These are phyloP conservation scores for Ptychodera flava DNA, from an alignment of 35 echinoderm and acorn worm species.

Conservation along the genomic window DNA sequence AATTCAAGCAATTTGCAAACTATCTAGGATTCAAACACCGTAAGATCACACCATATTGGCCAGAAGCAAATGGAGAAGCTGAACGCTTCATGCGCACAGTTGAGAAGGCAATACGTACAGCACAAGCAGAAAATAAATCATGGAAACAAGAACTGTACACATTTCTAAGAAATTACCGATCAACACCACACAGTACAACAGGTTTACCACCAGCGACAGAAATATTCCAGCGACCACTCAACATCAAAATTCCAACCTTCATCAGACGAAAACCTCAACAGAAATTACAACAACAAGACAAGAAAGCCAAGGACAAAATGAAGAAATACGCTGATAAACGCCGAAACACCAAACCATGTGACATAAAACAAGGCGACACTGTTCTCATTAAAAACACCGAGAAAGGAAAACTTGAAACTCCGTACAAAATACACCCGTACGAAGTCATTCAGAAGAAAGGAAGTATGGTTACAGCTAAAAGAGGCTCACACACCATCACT, in stretches of 20 bases:
- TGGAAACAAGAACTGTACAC: conserved; percentile 50
- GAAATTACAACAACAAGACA: conserved; percentile 13
- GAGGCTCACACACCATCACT: background rate
- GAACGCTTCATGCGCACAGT: conserved; percentile 70
- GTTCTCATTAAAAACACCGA: background rate
- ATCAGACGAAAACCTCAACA: too few relatives aligned
- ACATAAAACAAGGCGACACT: background rate
- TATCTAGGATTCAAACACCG: conserved; percentile 69
- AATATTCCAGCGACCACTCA: conserved; percentile 30
- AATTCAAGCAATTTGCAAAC: conserved; percentile 47
- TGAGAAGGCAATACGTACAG: conserved; percentile 41
- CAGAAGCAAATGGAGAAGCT: conserved; percentile 62
- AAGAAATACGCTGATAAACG: background rate
- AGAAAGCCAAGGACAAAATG: background rate
- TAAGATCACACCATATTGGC: conserved; percentile 60
- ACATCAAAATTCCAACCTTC: conserved; percentile 28
- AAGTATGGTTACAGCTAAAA: background rate
- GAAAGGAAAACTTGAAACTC: background rate
- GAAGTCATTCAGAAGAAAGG: background rate
- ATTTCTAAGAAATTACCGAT: conserved; percentile 55
- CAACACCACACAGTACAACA: conserved; percentile 65
- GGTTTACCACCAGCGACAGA: conserved; percentile 39
- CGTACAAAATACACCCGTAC: background rate
- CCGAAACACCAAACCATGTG: background rate
- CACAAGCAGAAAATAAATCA: conserved; percentile 35